phyloP scores from a whole-genome alignment of 2,888 invertebrate genomes.

The Hoplodrina blanda region DNA sequence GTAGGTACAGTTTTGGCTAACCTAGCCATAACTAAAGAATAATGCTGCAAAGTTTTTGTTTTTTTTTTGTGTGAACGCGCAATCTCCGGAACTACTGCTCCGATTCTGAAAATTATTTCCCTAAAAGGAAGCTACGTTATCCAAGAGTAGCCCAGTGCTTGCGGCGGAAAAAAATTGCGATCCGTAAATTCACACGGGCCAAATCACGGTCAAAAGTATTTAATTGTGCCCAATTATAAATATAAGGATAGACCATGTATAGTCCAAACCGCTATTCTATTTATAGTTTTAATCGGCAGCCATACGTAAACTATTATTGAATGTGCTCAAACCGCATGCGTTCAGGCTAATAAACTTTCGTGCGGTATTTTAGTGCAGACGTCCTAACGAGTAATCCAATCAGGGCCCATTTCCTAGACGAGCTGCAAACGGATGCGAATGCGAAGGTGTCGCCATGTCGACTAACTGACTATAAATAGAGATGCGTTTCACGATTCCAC shows the following conservation, averaged over 20 bases:
- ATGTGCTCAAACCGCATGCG: slow-evolving; percentile 26
- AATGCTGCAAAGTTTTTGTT: too few species aligned
- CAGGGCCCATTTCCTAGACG: slow-evolving; percentile 57
- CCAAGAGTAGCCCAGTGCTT: too few species aligned
- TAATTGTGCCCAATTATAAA: too few species aligned
- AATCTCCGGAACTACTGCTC: too few species aligned
- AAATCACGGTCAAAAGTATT: too few species aligned
- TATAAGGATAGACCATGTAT: neutral
- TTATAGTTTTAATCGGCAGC: slow-evolving; percentile 23
- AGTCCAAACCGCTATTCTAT: slow-evolving; percentile 14
- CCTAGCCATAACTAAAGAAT: too few species aligned
- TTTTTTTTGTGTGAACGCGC: too few species aligned
- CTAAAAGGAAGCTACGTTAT: too few species aligned
- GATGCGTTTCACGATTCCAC: slow-evolving; percentile 13
- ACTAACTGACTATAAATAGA: slow-evolving; percentile 47
- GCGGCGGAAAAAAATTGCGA: too few species aligned
- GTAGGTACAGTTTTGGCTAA: too few species aligned
- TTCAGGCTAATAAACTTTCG: slow-evolving; percentile 57
- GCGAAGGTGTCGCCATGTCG: slow-evolving; percentile 42
- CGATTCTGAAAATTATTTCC: too few species aligned
- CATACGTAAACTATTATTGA: slow-evolving; percentile 44
- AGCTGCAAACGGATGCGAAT: slow-evolving; percentile 43
- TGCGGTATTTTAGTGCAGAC: slow-evolving; percentile 59
- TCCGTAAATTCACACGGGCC: too few species aligned
- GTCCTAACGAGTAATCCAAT: slow-evolving; percentile 59